Percentiles rank a stretch among this genome's conserved stretches.
These are phyloP conservation scores for Lycopodina hypogea DNA, from an alignment of 37 sponge, comb jelly and placozoan genomes.

Conservation along the genomic window DNA sequence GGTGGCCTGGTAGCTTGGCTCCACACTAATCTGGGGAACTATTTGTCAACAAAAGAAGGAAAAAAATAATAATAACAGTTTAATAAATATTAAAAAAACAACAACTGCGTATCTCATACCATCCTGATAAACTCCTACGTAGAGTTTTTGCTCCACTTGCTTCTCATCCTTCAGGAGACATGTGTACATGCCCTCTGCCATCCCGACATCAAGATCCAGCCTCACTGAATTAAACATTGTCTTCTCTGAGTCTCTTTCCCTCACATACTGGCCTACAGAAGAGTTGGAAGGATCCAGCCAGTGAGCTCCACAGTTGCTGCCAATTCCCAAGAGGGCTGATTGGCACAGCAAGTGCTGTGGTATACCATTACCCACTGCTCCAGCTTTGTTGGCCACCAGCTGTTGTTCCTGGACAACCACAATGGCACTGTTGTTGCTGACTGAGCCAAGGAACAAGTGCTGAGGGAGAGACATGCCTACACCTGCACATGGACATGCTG, in stretches of 20 bases:
- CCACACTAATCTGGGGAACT: conserved; percentile 1
- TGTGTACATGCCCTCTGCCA: conserved; percentile 10
- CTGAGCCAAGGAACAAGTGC: conserved; percentile 1
- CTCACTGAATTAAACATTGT: not conserved
- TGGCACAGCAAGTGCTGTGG: not conserved
- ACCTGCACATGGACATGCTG: not conserved
- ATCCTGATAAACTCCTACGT: not conserved
- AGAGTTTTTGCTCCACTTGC: not conserved
- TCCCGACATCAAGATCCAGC: not conserved
- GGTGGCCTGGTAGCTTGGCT: not conserved
- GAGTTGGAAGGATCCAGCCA: not conserved
- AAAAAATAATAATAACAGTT: not conserved
- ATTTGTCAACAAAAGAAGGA: not conserved
- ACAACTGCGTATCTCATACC: no score
- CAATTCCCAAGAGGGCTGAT: not conserved
- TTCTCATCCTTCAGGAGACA: conserved; percentile 5
- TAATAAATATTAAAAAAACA: no score
- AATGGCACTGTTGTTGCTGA: conserved; percentile 20
- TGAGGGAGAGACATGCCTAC: conserved; percentile 7
- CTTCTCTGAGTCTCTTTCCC: not conserved
- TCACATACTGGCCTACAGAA: no score
- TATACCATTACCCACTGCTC: not conserved
- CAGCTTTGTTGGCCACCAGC: not conserved
- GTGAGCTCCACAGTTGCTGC: not conserved
- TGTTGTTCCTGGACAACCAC: not conserved